These are phyloP conservation scores for Struthidea cinerea DNA, from an alignment of 2,113 vertebrate species.

Conservation along the genomic window DNA sequence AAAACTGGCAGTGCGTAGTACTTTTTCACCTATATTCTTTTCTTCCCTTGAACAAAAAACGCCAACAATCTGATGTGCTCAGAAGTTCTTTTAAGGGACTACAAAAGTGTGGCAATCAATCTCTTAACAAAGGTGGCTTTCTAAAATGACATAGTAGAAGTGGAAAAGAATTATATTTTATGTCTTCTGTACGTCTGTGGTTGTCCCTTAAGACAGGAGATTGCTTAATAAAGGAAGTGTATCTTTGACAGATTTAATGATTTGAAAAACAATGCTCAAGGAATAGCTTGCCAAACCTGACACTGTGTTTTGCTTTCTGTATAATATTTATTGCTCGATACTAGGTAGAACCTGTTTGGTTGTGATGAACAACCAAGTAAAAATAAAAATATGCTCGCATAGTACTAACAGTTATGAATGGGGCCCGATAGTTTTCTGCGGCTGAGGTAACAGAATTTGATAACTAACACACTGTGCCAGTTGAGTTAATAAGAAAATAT, in stretches of 20 bases:
- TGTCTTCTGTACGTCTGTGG: background rate
- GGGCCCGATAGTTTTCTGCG: background rate
- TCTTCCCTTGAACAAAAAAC: background rate
- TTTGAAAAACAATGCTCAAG: constrained; percentile 19
- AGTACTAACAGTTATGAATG: constrained; percentile 21
- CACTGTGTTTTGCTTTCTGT: constrained; percentile 31
- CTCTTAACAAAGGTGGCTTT: constrained; percentile 22
- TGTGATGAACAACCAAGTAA: constrained; percentile 42
- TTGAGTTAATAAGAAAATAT: constrained; percentile 34
- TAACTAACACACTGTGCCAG: constrained; percentile 36
- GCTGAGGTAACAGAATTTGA: constrained; percentile 39
- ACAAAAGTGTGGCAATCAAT: background rate
- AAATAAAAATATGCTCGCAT: background rate
- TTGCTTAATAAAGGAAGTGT: constrained; percentile 6
- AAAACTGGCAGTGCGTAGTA: constrained; percentile 5
- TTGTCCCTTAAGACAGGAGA: constrained; percentile 22
- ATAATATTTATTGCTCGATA: constrained; percentile 18
- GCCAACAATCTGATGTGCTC: background rate
- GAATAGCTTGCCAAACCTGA: constrained; percentile 38
- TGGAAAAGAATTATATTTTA: background rate
- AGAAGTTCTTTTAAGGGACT: background rate
- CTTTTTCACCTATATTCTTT: constrained; percentile 32
- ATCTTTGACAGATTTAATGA: constrained; percentile 20
- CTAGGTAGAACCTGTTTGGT: background rate
- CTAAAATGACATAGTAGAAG: background rate